Base-by-base conservation (phyloP, 2,113 vertebrate species). In the Cebidichthys violaceus region DNA sequence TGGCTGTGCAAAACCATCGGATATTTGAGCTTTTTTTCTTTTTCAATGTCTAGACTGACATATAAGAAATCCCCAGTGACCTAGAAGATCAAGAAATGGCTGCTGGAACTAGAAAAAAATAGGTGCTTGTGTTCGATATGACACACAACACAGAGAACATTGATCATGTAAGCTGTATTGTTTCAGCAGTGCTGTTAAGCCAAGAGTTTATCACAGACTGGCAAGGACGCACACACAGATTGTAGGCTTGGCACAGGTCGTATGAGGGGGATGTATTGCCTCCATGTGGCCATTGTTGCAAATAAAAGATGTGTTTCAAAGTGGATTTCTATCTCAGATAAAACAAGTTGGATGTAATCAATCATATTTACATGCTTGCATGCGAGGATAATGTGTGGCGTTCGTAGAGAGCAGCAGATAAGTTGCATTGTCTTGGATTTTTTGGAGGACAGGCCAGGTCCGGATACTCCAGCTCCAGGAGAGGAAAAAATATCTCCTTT, bases 221-320 rank as follows among this genome's bases (percentile, higher is more conserved):
- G 74, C 70, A 67, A 31, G 61, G 60, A 77, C 62, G 62, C 41
- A 35, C 22, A 79, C 69, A 80, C 64, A 60, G 27, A 67, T 24
- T 59, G 55, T 37, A 41, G 45, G 50, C 35, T 75, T 86, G 64
- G 77, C 69, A 75, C 60, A 64, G 76, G 54, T 60, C 65, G 60
- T 50, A 43, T 54, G 37, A 61, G 81, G 33, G 68, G 67, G 54
- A 66, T 84, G 77, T 69, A 64, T 90, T 91, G 92, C 90, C 87
- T 91, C 91, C 88, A 77, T 89, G 90, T 90, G 86, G 86, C 90
- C 92, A 81, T 86, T 85, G 84, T 71, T 89, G 81, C 82, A 88
- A 79, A 77, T 77, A 29, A 45, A 76, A 80, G 65, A 68, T 66
- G 64, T n/a, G 62, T 39, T 75, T 82, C 22, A 67, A 47, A 79